phyloP scores from a whole-genome alignment of 2,113 vertebrate genomes.

The Microcebus griseorufus region DNA sequence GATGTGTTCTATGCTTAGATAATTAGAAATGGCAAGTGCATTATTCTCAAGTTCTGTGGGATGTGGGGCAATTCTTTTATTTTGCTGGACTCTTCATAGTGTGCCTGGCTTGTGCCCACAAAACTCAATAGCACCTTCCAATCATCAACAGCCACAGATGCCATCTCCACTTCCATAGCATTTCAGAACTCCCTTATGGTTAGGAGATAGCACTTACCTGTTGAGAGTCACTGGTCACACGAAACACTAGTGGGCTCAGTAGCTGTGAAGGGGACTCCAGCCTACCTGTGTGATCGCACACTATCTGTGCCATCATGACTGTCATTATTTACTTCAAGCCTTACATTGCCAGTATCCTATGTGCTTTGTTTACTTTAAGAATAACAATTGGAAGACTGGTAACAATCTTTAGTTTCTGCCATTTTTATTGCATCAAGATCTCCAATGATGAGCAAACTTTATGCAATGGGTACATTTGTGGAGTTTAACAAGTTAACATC shows the following conservation, averaged over 20 bases:
- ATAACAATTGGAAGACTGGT: slow-evolving; percentile 77
- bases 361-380: background rate
- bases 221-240: background rate
- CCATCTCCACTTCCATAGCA: background rate
- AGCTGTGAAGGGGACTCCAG: background rate
- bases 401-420: slow-evolving; percentile 66
- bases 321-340: background rate
- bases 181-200: background rate
- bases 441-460: slow-evolving; percentile 76
- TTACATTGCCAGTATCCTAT: background rate
- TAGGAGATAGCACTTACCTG: background rate
- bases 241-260: background rate
- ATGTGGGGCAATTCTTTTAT: background rate
- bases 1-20: background rate
- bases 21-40: background rate
- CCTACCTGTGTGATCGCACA: background rate
- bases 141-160: background rate
- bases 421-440: slow-evolving; percentile 79
- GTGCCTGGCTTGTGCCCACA: background rate
- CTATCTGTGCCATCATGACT: background rate
- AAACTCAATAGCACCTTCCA: background rate
- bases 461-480: slow-evolving; percentile 55
- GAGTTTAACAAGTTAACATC: slow-evolving; percentile 43
- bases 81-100: background rate
- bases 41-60: background rate